These are phyloP conservation scores for Barypeithes pellucidus DNA, from an alignment of 2,888 invertebrate genomes.

Conservation along the genomic window DNA sequence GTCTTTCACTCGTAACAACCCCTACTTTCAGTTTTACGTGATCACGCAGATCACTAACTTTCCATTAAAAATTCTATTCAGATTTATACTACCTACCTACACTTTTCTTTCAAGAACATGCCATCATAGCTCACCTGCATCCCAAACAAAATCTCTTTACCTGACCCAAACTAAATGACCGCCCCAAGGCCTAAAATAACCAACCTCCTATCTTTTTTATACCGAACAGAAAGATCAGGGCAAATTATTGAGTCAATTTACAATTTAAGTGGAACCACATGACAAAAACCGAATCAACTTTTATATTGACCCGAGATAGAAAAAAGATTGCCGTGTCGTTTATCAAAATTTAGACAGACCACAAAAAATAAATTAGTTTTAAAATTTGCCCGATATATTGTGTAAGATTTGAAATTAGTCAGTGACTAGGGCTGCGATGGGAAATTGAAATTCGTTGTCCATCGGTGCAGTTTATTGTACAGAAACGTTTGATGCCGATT, in stretches of 20 bases:
- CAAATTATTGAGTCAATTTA: constrained; percentile 36
- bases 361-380: constrained; percentile 27
- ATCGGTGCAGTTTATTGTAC: background rate
- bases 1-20: too few species aligned
- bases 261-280: constrained; percentile 66
- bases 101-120: too few species aligned
- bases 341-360: constrained; percentile 23
- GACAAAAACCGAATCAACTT: constrained; percentile 67
- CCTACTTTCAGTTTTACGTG: too few species aligned
- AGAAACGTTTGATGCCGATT: background rate
- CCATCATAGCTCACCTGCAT: constrained; percentile 10
- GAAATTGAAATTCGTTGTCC: background rate
- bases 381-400: constrained; percentile 1
- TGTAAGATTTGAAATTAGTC: constrained; percentile 1
- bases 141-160: constrained; percentile 23
- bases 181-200: constrained; percentile 9
- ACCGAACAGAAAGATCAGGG: constrained; percentile 22
- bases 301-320: constrained; percentile 61
- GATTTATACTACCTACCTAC: background rate
- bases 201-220: constrained; percentile 14
- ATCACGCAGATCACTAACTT: too few species aligned
- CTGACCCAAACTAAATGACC: constrained; percentile 27
- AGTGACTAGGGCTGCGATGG: background rate
- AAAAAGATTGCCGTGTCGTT: constrained; percentile 29
- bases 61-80: too few species aligned